Evolutionary conservation across 2,797 vertebrate genomes (phyloP).

Genomic region (Lepus townsendii): DNA sequence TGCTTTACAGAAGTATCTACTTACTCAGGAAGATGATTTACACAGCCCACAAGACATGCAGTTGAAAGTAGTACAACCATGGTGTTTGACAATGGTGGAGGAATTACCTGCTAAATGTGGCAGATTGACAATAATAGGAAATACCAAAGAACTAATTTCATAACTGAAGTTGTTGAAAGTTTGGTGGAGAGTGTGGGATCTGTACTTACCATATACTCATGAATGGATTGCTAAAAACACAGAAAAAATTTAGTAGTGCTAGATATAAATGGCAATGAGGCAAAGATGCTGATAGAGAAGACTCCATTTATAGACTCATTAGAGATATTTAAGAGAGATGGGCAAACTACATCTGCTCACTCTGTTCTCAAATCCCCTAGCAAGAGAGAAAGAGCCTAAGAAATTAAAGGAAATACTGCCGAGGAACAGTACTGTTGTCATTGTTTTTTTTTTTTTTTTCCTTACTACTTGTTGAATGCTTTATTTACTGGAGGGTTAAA

Average conservation of each 20-base stretch:
- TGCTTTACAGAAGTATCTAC: constrained; percentile 30
- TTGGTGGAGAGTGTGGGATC: constrained; percentile 2
- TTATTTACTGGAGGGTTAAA: too few species aligned
- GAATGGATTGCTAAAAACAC: constrained; percentile 57
- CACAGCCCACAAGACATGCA: constrained; percentile 4
- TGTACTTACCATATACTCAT: constrained; percentile 34
- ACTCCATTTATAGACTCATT: constrained; percentile 42
- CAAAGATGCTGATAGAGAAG: constrained; percentile 51
- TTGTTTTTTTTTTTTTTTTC: too few species aligned
- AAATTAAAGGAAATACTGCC: background rate
- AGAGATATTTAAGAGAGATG: constrained; percentile 45
- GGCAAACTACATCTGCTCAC: background rate
- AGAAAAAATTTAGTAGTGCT: constrained; percentile 27
- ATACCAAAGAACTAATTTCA: constrained; percentile 22
- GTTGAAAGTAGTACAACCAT: background rate
- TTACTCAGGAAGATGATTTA: constrained; percentile 1
- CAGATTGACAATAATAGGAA: constrained; percentile 29
- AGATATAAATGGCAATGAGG: constrained; percentile 41
- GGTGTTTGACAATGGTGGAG: constrained; percentile 37
- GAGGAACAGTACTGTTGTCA: too few species aligned
- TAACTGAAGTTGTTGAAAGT: constrained; percentile 46
- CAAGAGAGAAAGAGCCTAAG: background rate
- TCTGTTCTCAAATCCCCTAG: constrained; percentile 52
- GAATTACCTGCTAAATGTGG: background rate
- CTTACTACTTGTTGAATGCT: too few species aligned